phyloP scores from a whole-genome alignment of 2,888 invertebrate species.

The Cepaea hortensis region DNA sequence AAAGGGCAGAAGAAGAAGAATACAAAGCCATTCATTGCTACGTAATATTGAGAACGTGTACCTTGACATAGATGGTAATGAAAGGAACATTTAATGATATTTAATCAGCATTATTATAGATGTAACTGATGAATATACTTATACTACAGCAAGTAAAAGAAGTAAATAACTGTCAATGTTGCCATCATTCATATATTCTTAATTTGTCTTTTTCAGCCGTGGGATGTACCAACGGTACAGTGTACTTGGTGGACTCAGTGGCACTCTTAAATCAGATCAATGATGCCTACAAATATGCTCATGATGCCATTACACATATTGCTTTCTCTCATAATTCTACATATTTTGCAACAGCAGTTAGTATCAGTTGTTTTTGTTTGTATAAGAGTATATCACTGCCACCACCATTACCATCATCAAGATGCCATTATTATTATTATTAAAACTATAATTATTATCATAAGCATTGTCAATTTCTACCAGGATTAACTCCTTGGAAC shows the following conservation, averaged over 20 bases:
- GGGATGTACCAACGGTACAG: slow-evolving; percentile 72
- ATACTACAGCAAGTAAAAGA: neutral
- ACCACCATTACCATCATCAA: neutral
- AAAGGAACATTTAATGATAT: too few relatives aligned
- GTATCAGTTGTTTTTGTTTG: slow-evolving; percentile 48
- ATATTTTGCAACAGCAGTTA: slow-evolving; percentile 76
- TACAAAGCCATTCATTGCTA: too few relatives aligned
- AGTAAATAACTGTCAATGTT: neutral
- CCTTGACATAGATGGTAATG: too few relatives aligned
- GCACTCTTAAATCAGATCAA: slow-evolving; percentile 71
- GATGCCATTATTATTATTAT: neutral
- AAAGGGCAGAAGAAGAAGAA: too few relatives aligned
- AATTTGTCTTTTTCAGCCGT: slow-evolving; percentile 63
- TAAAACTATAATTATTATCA: too few relatives aligned
- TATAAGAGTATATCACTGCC: neutral
- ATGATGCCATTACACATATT: slow-evolving; percentile 74
- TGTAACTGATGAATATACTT: neutral
- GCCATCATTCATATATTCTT: slow-evolving; percentile 3
- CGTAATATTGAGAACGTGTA: too few relatives aligned
- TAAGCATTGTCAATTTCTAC: too few relatives aligned
- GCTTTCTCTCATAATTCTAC: slow-evolving; percentile 74
- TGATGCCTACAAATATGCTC: slow-evolving; percentile 73
- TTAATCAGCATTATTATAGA: neutral
- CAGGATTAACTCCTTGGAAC: too few relatives aligned
- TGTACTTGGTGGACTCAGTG: slow-evolving; percentile 73